Evolutionary conservation across 37 sponge, comb jelly and placozoan species (phyloP), one percentile per base, ranked within the genome.

Genomic region (Diacarnus erythraeanus): DNA sequence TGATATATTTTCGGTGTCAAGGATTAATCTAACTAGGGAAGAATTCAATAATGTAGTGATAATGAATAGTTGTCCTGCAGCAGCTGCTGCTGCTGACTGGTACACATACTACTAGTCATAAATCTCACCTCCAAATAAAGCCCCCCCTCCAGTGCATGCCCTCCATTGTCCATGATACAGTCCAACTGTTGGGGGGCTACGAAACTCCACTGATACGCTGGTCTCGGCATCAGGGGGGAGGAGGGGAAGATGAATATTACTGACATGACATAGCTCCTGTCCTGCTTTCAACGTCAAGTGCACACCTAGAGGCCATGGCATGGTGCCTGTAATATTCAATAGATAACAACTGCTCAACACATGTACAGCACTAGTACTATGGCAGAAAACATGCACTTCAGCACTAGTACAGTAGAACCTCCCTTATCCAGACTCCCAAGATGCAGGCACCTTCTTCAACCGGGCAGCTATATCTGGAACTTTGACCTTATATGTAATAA

Each of bases 101-200:
- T 47, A 6, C 51, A 47, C 6, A 47, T 47, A 47, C 6, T 47
- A 12, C 51, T 12, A 6, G 12, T 12, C 51, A 47, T 47, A n/a
- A 4, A 21, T 38, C 83, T 64, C 41, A 94, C 95, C 95, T 90
- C 88, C 95, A 84, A 72, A 94, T 38, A 83, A 33, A 15, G 66
- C 76, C 30, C 95, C 95, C 20, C 56, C 72, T 15, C 66, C 47
- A 37, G 80, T 90, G 58, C 60, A 76, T 77, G 87, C 68, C 56
- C 86, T 59, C 95, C 91, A 94, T 26, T 88, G 84, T n/a, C 88
- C 74, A 57, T 80, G 85, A 56, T 80, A 94, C 64, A 82, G 36
- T 0, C 95, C 95, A 25, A 86, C 57, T 0, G 29, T 64, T 25
- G 83, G 54, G 0, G 95, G 95, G 33, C 85, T 82, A 31, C 63